These are phyloP conservation scores for Acholoe squamosa DNA, from an alignment of 2,888 invertebrate genomes.

Conservation along the genomic window DNA sequence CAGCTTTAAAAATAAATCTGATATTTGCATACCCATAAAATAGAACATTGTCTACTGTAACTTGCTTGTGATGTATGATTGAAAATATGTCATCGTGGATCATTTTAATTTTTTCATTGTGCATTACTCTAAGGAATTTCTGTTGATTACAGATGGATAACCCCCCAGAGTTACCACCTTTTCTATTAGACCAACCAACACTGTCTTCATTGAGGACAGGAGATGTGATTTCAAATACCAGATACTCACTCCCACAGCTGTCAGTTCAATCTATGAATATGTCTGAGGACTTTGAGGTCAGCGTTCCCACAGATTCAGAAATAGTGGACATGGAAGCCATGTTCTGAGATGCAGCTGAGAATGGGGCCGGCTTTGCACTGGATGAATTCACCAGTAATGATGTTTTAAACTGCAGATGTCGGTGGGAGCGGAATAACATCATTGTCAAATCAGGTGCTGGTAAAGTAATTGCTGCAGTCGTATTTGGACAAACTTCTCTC, in stretches of 20 bases:
- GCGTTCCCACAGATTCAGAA: background rate
- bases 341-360: background rate
- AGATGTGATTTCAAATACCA: background rate
- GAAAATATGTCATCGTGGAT: too few species aligned
- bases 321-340: background rate
- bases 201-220: background rate
- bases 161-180: background rate
- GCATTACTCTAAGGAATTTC: too few species aligned
- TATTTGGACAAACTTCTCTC: background rate
- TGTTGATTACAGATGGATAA: background rate
- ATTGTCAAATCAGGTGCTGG: background rate
- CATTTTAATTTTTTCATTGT: too few species aligned
- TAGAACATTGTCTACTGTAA: too few species aligned
- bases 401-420: background rate
- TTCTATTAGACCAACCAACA: background rate
- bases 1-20: too few species aligned
- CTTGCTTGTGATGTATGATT: too few species aligned
- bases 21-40: too few species aligned
- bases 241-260: background rate
- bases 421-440: background rate
- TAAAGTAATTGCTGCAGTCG: background rate
- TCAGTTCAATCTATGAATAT: background rate
- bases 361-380: background rate
- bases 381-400: background rate
- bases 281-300: background rate